Evolutionary conservation across 2,797 vertebrate genomes (phyloP).

Genomic region (Coregonus suidteri): DNA sequence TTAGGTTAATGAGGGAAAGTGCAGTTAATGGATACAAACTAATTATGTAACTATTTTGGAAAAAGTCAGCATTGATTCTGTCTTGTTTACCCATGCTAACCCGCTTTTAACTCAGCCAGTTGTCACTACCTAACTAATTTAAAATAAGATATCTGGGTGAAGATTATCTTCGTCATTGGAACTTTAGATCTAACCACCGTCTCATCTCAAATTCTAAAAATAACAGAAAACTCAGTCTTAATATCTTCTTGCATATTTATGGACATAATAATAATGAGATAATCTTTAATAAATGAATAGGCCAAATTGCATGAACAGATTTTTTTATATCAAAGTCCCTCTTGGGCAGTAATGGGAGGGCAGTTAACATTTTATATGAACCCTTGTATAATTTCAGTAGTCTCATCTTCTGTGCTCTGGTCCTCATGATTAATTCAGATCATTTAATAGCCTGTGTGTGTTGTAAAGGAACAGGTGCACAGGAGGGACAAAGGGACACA

Average conservation of each 20-base stretch:
- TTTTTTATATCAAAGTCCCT: neutral
- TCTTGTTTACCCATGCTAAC: neutral
- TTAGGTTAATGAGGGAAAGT: constrained; percentile 36
- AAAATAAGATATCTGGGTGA: neutral
- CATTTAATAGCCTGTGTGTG: neutral
- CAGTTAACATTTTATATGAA: neutral
- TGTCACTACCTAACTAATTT: neutral
- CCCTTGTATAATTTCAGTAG: no score
- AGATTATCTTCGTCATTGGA: neutral
- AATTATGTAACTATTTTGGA: constrained; percentile 19
- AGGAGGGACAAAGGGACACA: neutral
- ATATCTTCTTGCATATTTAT: neutral
- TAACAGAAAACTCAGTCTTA: neutral
- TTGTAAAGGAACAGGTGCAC: neutral
- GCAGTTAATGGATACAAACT: constrained; percentile 23
- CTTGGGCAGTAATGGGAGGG: neutral
- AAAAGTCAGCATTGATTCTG: constrained; percentile 14
- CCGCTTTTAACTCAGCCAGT: neutral
- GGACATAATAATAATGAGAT: no score
- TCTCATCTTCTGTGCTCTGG: neutral
- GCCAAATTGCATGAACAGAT: neutral
- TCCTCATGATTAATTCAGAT: neutral
- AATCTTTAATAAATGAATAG: neutral
- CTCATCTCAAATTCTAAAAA: neutral
- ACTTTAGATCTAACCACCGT: neutral